phyloP scores from a whole-genome alignment of 2,797 vertebrate genomes.

The Triplophysa yarkandensis region DNA sequence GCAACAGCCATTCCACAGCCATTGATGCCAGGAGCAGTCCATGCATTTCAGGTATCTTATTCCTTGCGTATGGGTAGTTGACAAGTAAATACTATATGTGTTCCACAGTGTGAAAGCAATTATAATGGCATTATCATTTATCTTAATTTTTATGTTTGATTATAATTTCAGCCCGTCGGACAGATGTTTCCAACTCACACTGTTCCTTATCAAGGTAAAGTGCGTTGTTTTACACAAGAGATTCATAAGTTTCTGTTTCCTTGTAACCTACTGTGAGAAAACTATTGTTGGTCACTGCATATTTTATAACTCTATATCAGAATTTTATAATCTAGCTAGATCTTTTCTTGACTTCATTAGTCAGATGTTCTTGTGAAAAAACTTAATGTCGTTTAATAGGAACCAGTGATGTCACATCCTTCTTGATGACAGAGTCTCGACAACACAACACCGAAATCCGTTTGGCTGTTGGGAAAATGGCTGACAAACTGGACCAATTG shows the following conservation, averaged over 20 bases:
- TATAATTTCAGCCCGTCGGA: slow-evolving; percentile 82
- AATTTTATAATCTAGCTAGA: no score
- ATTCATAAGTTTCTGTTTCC: neutral
- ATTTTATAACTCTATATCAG: no score
- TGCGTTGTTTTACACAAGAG: neutral
- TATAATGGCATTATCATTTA: no score
- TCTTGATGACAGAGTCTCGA: slow-evolving; percentile 92
- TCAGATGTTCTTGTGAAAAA: neutral
- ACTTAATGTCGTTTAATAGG: slow-evolving; percentile 62
- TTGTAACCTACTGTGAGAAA: neutral
- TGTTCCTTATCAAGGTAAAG: slow-evolving; percentile 85
- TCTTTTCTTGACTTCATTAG: no score
- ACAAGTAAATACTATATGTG: no score
- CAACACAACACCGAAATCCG: slow-evolving; percentile 95
- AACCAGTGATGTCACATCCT: slow-evolving; percentile 86
- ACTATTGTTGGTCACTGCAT: no score
- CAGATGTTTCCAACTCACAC: slow-evolving; percentile 82
- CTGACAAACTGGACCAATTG: slow-evolving; percentile 92
- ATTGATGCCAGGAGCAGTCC: slow-evolving; percentile 73
- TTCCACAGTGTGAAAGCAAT: no score
- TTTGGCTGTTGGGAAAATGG: slow-evolving; percentile 87
- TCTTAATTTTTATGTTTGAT: no score
- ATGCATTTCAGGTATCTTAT: slow-evolving; percentile 86
- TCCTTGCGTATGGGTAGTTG: neutral
- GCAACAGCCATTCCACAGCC: slow-evolving; percentile 72